phyloP scores from a whole-genome alignment of 1,140 invertebrate genomes.

The Varroa destructor region DNA sequence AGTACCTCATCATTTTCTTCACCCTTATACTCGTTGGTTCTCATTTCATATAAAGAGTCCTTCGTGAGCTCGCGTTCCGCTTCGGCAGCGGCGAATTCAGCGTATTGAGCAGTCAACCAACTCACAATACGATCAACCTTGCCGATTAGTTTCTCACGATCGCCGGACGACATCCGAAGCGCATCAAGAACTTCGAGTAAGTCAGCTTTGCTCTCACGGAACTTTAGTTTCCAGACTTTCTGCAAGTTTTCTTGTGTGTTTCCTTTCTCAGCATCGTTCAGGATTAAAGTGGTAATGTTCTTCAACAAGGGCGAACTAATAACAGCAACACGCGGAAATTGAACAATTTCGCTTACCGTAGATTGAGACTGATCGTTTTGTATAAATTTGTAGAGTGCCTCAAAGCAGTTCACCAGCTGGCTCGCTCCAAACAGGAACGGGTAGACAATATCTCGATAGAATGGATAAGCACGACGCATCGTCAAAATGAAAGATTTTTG shows the following conservation, averaged over 20 bases:
- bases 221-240: conserved; percentile 14
- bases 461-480: conserved; percentile 30
- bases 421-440: conserved; percentile 28
- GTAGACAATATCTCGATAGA: conserved; percentile 36
- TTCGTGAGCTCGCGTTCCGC: conserved; percentile 52
- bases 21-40: neutral
- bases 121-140: conserved; percentile 36
- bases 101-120: conserved; percentile 31
- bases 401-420: conserved; percentile 30
- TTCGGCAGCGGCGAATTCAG: conserved; percentile 60
- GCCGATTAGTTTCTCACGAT: neutral
- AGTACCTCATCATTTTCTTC: conserved; percentile 57
- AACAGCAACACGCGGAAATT: neutral
- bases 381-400: conserved; percentile 31
- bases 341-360: neutral
- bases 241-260: neutral
- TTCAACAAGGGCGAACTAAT: neutral
- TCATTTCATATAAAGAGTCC: conserved; percentile 51
- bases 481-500: conserved; percentile 20
- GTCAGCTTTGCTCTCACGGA: conserved; percentile 15
- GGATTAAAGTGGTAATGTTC: neutral
- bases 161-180: conserved; percentile 1
- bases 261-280: neutral
- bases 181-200: conserved; percentile 14
- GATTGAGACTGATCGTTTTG: conserved; percentile 26